Evolutionary conservation across 2,113 vertebrate species (phyloP), one percentile per base, ranked within the genome.

Genomic region (Cricetomys ansorgei): DNA sequence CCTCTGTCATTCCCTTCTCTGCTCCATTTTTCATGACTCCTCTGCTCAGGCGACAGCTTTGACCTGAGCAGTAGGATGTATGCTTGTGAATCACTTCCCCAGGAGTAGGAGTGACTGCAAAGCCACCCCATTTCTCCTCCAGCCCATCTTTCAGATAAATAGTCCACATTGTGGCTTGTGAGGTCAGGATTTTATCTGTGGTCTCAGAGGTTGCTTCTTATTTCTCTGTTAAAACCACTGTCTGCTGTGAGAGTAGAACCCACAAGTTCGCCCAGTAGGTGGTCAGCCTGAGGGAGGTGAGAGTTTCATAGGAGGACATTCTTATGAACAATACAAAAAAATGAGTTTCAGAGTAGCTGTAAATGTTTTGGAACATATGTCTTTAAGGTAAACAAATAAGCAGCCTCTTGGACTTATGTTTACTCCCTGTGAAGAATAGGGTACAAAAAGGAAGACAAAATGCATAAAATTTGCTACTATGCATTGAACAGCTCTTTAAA

Each of bases 221-320:
- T 94, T 93, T 96, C 89, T 95, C 90, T 92, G 72, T 92, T 92
- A 96, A 59, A 92, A 96, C 57, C 87, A 21, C 62, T 94, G 55
- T 27, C 59, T 65, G 48, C 40, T 92, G 2, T 7, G 50, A 57
- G 50, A 93, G 55, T 37, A 45, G 57, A 94, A 70, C 89, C 19
- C n/a, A 5, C 55, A 62, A 40, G 10, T 57, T 73, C 43, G 16
- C 16, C 55, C 59, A 31, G 29, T 29, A 70, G 11, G 0, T 85
- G 55, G 55, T 64, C 27, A 57, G 50, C 59, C n/a, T 12, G 19
- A n/a, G 53, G 50, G 70, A 92, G 69, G 25, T 5, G 67, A 53
- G 45, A 21, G 50, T 84, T 53, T 94, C 59, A 48, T n/a, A 53
- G 83, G 79, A 88, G 43, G 73, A 65, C 31, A 65, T 73, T 92